Conservation (phyloP, 2,888 invertebrate species). For the Scaptomyza parva region DNA sequence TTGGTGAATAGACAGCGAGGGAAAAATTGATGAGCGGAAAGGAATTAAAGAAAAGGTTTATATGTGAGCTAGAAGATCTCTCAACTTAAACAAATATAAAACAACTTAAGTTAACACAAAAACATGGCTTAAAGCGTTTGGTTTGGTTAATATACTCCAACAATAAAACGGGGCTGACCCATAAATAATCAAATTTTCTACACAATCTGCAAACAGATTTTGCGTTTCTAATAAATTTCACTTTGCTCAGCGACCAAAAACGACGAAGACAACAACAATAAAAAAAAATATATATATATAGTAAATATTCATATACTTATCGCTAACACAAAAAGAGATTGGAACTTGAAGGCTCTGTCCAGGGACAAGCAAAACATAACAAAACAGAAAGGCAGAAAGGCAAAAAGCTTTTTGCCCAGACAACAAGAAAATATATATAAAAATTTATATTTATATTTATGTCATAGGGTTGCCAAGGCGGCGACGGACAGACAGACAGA, state of each 20-base stretch:
- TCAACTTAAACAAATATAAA: no score
- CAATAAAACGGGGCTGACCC: conserved; percentile 56
- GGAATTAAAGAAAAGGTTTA: background rate
- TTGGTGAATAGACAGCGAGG: background rate
- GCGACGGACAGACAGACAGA: background rate
- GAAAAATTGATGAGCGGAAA: conserved; percentile 10
- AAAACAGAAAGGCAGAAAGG: conserved; percentile 8
- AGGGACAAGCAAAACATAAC: conserved; percentile 32
- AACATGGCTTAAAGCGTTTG: conserved; percentile 12
- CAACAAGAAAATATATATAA: conserved; percentile 68
- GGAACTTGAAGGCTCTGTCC: conserved; percentile 42
- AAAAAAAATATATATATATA: conserved; percentile 17
- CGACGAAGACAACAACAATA: conserved; percentile 8
- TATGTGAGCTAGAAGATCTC: no score
- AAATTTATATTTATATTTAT: conserved; percentile 73
- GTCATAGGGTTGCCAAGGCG: conserved; percentile 12
- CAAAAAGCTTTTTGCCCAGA: conserved; percentile 62
- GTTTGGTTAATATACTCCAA: conserved; percentile 17
- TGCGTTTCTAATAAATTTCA: conserved; percentile 80
- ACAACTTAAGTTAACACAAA: no score
- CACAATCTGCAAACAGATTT: conserved; percentile 79
- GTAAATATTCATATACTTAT: conserved; percentile 22
- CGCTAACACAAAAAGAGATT: conserved; percentile 26
- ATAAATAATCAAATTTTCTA: conserved; percentile 76
- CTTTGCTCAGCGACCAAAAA: conserved; percentile 63